Evolutionary conservation across 2,797 vertebrate genomes (phyloP).

Genomic region (Sternotherus odoratus): DNA sequence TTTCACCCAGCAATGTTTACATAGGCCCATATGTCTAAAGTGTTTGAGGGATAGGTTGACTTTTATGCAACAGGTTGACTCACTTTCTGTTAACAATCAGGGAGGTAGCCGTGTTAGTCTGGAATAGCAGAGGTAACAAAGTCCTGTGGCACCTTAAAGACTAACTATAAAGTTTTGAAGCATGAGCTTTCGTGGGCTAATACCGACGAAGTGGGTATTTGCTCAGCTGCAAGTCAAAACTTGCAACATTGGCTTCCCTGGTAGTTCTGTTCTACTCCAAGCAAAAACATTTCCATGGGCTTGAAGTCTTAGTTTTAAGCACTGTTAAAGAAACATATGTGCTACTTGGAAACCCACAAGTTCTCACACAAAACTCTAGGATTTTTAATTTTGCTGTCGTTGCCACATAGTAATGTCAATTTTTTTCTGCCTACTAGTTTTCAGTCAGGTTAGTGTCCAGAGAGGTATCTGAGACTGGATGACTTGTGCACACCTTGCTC

Average conservation of each 20-base stretch:
- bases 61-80: neutral
- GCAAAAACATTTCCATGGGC: slow-evolving; percentile 25
- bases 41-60: neutral
- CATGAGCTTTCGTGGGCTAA: no score
- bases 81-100: rapidly evolving
- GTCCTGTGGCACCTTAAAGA: no score
- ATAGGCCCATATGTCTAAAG: neutral
- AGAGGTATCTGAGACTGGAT: neutral
- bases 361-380: slow-evolving; percentile 1
- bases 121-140: no score
- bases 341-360: neutral
- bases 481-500: slow-evolving; percentile 31
- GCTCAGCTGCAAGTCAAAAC: neutral
- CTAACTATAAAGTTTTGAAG: no score
- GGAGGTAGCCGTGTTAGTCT: no score
- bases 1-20: neutral
- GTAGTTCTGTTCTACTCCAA: neutral
- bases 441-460: slow-evolving; percentile 11
- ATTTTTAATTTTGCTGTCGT: neutral
- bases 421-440: slow-evolving; percentile 8
- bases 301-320: neutral
- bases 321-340: neutral
- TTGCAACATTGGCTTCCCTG: neutral
- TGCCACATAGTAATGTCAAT: neutral
- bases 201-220: no score